phyloP scores from a whole-genome alignment of 2,888 invertebrate species.

The Dioctria rufipes region DNA sequence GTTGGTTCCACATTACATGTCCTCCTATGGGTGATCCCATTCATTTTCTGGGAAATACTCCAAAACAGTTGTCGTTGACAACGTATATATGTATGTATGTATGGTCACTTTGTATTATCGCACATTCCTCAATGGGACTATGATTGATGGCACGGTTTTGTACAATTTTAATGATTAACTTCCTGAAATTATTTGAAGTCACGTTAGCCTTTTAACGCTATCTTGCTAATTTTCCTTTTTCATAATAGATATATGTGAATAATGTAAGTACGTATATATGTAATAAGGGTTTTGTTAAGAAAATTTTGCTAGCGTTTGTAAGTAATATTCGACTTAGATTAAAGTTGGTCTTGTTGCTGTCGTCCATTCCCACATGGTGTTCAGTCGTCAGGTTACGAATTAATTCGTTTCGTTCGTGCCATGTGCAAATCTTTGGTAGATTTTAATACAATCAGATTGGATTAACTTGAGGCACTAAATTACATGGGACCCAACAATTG shows the following conservation, averaged over 20 bases:
- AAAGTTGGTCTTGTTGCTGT: too few relatives aligned
- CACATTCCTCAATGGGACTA: conserved; percentile 12
- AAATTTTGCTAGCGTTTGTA: too few relatives aligned
- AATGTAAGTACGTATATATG: too few relatives aligned
- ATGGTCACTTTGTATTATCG: neutral
- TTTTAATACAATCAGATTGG: conserved; percentile 33
- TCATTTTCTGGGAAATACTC: conserved; percentile 5
- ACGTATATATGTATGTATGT: neutral
- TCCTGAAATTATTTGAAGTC: conserved; percentile 19
- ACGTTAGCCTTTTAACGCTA: neutral
- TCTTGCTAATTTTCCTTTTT: neutral
- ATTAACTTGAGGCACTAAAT: conserved; percentile 41
- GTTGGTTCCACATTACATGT: neutral
- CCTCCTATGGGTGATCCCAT: conserved; percentile 6
- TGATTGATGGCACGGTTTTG: conserved; percentile 43
- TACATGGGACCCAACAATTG: conserved; percentile 34
- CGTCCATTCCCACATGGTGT: too few relatives aligned
- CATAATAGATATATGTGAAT: too few relatives aligned
- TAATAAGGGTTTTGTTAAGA: too few relatives aligned
- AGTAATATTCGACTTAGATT: too few relatives aligned
- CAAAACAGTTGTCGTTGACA: neutral
- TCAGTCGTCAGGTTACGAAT: neutral
- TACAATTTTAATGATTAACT: conserved; percentile 45
- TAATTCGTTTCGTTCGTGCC: conserved; percentile 7
- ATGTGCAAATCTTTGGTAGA: conserved; percentile 19